phyloP scores from a whole-genome alignment of 2,113 vertebrate genomes.

The Myrmecobius fasciatus region DNA sequence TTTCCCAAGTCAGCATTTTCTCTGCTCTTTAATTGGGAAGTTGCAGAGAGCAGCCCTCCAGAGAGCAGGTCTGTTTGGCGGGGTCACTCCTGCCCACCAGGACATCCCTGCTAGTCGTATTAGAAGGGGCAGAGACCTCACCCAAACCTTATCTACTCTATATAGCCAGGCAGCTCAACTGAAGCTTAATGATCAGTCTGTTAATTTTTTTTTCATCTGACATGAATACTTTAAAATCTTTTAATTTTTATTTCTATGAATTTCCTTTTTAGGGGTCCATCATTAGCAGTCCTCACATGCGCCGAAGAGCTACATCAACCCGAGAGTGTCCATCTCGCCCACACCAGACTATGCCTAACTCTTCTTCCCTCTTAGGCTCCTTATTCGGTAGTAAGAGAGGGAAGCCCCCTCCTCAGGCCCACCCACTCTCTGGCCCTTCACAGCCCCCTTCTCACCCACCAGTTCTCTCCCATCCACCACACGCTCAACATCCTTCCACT shows the following conservation, averaged over 20 bases:
- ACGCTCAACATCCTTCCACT: conserved; percentile 82
- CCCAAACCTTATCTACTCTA: background rate
- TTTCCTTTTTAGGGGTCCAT: conserved; percentile 96
- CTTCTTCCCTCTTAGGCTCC: conserved; percentile 95
- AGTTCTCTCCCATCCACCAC: conserved; percentile 84
- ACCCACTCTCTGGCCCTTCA: conserved; percentile 80
- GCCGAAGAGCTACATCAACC: conserved; percentile 92
- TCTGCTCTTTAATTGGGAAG: background rate
- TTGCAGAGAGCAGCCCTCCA: background rate
- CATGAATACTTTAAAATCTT: conserved; percentile 79
- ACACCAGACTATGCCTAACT: conserved; percentile 93
- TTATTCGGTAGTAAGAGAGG: conserved; percentile 93
- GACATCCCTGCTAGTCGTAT: background rate
- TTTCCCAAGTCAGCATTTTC: background rate
- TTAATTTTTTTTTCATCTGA: conserved; percentile 68
- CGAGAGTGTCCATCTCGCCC: conserved; percentile 94
- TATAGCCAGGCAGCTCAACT: conserved; percentile 11
- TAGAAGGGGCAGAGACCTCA: conserved; percentile 31
- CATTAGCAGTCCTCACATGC: conserved; percentile 98
- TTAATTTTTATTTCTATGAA: conserved; percentile 88
- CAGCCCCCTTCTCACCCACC: conserved; percentile 86
- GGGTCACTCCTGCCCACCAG: background rate
- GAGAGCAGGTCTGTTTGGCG: background rate
- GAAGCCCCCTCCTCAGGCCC: conserved; percentile 89
- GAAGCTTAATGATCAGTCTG: conserved; percentile 80